phyloP scores from a whole-genome alignment of 2,888 invertebrate species.

The Drosophila mettleri region DNA sequence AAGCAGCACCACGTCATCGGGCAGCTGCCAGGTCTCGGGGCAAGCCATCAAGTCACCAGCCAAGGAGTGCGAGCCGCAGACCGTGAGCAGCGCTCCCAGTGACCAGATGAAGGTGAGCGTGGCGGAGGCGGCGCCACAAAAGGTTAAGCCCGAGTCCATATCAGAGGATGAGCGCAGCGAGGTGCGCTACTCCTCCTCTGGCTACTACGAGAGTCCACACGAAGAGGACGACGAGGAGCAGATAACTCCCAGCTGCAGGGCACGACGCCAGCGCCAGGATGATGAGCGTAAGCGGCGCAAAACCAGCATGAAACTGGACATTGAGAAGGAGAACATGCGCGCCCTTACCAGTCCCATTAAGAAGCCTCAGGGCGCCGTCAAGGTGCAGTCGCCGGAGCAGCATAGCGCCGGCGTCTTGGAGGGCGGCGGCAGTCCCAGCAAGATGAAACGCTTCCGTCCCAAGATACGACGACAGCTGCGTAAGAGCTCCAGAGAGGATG shows the following conservation, averaged over 20 bases:
- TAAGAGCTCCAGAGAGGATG: constrained; percentile 82
- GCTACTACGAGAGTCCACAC: constrained; percentile 90
- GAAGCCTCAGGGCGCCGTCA: constrained; percentile 58
- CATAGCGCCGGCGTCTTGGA: constrained; percentile 51
- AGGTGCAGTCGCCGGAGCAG: constrained; percentile 79
- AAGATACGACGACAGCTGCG: constrained; percentile 84
- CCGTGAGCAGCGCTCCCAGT: constrained; percentile 37
- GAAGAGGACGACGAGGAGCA: constrained; percentile 86
- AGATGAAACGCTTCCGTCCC: constrained; percentile 85
- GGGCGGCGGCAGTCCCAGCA: constrained; percentile 84
- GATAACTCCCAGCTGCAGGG: constrained; percentile 55
- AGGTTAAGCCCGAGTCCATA: constrained; percentile 86
- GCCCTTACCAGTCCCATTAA: constrained; percentile 85
- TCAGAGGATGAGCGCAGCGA: constrained; percentile 90
- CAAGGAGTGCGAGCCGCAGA: constrained; percentile 60
- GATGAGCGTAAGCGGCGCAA: constrained; percentile 90
- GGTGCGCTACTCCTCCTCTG: constrained; percentile 89
- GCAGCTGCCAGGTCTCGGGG: constrained; percentile 85
- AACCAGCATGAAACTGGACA: constrained; percentile 92
- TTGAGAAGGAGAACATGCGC: constrained; percentile 87
- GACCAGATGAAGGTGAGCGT: constrained; percentile 41
- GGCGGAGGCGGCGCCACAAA: constrained; percentile 31
- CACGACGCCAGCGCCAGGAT: constrained; percentile 87
- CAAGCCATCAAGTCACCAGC: constrained; percentile 63
- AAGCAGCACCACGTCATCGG: constrained; percentile 87